Evolutionary conservation across 1,140 invertebrate genomes (phyloP).

Genomic region (Ctenoplectra terminalis): DNA sequence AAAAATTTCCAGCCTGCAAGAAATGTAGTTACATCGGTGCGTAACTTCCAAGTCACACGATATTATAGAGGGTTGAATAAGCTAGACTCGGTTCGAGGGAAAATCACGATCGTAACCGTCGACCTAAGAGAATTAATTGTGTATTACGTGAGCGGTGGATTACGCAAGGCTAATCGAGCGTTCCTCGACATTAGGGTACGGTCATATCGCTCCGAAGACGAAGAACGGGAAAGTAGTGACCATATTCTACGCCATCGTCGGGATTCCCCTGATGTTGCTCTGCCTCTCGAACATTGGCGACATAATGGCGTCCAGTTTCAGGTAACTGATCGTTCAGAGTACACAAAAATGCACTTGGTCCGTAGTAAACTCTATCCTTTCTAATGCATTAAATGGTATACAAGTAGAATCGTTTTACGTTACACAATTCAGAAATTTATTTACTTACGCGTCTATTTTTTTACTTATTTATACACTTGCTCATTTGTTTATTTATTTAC

Average conservation of each 20-base stretch:
- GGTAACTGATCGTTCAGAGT: slow-evolving; percentile 80
- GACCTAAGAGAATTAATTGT: slow-evolving; percentile 5
- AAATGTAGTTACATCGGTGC: too few relatives aligned
- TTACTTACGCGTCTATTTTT: too few relatives aligned
- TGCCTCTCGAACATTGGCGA: slow-evolving; percentile 98
- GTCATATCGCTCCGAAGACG: slow-evolving; percentile 97
- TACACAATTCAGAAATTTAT: too few relatives aligned
- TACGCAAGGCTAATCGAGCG: slow-evolving; percentile 29
- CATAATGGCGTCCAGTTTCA: slow-evolving; percentile 96
- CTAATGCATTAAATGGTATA: background rate
- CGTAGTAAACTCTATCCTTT: slow-evolving; percentile 18
- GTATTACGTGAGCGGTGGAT: slow-evolving; percentile 31
- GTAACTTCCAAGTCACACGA: too few relatives aligned
- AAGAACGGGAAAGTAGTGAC: slow-evolving; percentile 95
- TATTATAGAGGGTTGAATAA: background rate
- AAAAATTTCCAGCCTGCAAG: too few relatives aligned
- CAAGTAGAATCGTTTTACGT: too few relatives aligned
- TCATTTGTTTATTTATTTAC: too few relatives aligned
- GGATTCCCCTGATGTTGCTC: slow-evolving; percentile 96
- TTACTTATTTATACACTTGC: too few relatives aligned
- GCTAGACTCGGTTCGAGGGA: background rate
- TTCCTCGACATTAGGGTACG: slow-evolving; percentile 89
- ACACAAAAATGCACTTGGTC: too few relatives aligned
- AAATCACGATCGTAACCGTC: background rate
- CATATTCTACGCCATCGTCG: slow-evolving; percentile 97